Evolutionary conservation across 2,888 invertebrate species (phyloP).

Genomic region (Drosophila buzzatii): DNA sequence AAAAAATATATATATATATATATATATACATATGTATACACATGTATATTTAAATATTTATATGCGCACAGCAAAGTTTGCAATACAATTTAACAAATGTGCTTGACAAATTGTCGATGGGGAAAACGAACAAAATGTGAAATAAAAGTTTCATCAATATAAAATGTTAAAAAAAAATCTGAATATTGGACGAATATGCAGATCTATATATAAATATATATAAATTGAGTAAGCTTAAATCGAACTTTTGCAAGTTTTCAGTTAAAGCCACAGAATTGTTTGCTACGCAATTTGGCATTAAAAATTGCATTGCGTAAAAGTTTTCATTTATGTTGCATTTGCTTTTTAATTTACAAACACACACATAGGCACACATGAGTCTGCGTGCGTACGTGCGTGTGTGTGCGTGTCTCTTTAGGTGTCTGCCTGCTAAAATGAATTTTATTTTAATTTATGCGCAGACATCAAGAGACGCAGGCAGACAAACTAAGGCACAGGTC

Average conservation of each 20-base stretch:
- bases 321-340: constrained; percentile 63
- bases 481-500: constrained; percentile 60
- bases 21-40: background rate
- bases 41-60: background rate
- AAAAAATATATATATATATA: background rate
- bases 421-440: constrained; percentile 52
- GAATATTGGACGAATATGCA: background rate
- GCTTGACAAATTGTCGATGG: constrained; percentile 20
- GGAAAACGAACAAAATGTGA: constrained; percentile 1
- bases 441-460: constrained; percentile 76
- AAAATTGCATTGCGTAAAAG: constrained; percentile 60
- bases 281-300: constrained; percentile 44
- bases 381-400: background rate
- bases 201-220: background rate
- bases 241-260: constrained; percentile 24
- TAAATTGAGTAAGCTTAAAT: constrained; percentile 26
- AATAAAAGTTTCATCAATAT: constrained; percentile 64
- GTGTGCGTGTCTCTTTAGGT: constrained; percentile 16
- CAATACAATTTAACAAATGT: constrained; percentile 27
- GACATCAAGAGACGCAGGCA: constrained; percentile 46
- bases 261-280: constrained; percentile 3
- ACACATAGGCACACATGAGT: constrained; percentile 13
- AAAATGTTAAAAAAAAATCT: constrained; percentile 23
- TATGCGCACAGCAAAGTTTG: background rate
- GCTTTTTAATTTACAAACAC: constrained; percentile 47